These are phyloP conservation scores for Aphelenchoides fujianensis DNA, from an alignment of 1,140 invertebrate species.

Conservation along the genomic window DNA sequence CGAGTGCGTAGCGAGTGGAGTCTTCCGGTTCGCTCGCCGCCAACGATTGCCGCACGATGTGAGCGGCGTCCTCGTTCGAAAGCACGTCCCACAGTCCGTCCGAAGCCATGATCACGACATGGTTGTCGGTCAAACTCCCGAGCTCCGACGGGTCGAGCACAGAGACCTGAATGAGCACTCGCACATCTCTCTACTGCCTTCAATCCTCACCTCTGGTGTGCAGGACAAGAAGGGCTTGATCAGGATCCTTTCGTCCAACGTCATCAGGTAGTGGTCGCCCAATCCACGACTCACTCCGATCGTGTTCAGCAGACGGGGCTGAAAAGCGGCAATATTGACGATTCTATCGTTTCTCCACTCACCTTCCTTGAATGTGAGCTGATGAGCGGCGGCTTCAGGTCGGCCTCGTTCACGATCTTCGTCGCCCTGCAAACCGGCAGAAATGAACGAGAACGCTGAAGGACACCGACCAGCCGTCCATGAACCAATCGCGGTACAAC, in stretches of 20 bases:
- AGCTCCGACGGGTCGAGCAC: constrained; percentile 65
- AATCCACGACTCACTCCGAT: constrained; percentile 83
- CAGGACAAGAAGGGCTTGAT: constrained; percentile 80
- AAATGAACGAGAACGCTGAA: constrained; percentile 9
- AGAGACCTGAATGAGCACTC: constrained; percentile 63
- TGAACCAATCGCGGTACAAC: constrained; percentile 74
- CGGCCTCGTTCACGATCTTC: constrained; percentile 72
- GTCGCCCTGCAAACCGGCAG: constrained; percentile 66
- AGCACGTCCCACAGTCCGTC: constrained; percentile 85
- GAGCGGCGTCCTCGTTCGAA: constrained; percentile 70
- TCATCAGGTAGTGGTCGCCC: constrained; percentile 77
- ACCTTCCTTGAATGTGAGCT: constrained; percentile 75
- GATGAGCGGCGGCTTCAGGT: constrained; percentile 75
- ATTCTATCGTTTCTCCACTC: constrained; percentile 62
- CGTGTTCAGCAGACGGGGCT: constrained; percentile 77
- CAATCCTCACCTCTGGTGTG: constrained; percentile 73
- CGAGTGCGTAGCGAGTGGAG: constrained; percentile 69
- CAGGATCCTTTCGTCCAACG: constrained; percentile 71
- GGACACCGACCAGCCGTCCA: constrained; percentile 73
- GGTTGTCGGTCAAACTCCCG: constrained; percentile 68
- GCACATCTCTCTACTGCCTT: constrained; percentile 13
- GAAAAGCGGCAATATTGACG: constrained; percentile 28
- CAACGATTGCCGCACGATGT: constrained; percentile 71
- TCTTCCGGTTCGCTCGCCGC: constrained; percentile 66
- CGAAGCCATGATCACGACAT: constrained; percentile 77